Base-by-base conservation (phyloP, 2,113 vertebrate species). In the Epinephelus cyanopodus region DNA sequence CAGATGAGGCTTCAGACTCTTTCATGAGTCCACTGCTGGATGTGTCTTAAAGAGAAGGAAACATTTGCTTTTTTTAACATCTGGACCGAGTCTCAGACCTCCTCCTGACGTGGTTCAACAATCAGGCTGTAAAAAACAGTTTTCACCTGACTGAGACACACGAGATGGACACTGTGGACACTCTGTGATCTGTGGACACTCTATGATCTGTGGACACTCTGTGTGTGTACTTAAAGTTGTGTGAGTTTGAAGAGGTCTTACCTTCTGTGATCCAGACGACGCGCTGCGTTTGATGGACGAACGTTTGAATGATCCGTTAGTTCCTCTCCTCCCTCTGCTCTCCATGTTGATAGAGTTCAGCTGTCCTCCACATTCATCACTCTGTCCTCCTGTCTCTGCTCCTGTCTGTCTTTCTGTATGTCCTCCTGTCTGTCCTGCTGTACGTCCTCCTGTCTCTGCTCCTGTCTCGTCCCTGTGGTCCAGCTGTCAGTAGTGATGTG, bases 261-360 rank as follows among this genome's bases (percentile, higher is more conserved):
- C 98, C 97, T 95, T 98, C 92, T 98, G 98, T 0, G 98, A 99
- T 69, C 96, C 96, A 2, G 97, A 84, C 0, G 92, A 93, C 0
- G 84, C 53, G 25, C 86, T 93, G 67, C 93, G 94, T 88, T 94
- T 95, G 75, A 95, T 74, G 69, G 94, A 95, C 0, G 92, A 94
- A 14, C 95, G 95, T 93, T 96, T 97, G 72, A 98, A 94, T 12
- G 98, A 99, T 2, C 97, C 96, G 37, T 96, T 96, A 67, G 95
- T 91, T 5, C 83, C 93, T 80, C 93, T 93, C 62, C 81, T 82
- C 2, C 84, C 92, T 54, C 70, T 86, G 82, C 1, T 67, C 50
- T 95, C 94, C 94, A 95, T 95, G 68, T 0, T 76, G 37, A 27
- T 17, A 1, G 12, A 2, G 7, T 29, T 85, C 63, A 81, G n/a